phyloP scores from a whole-genome alignment of 2,113 vertebrate species.

The Cephalopholis sonnerati region DNA sequence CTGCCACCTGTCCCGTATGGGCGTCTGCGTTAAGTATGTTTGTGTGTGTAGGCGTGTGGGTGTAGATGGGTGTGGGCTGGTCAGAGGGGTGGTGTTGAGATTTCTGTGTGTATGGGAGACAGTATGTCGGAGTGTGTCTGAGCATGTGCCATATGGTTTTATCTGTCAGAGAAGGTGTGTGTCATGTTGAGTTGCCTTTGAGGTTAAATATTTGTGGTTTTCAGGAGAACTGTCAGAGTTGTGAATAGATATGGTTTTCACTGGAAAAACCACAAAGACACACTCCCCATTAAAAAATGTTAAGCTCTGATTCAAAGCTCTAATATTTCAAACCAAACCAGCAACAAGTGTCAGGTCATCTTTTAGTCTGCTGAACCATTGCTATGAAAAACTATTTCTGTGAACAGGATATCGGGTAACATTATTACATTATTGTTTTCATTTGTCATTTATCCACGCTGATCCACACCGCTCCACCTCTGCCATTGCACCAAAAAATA shows the following conservation, averaged over 20 bases:
- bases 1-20: slow-evolving; percentile 30
- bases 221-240: background rate
- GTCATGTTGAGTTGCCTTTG: background rate
- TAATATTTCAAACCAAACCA: no score
- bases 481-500: no score
- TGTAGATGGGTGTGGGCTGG: background rate
- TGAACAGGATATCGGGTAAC: no score
- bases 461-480: no score
- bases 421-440: no score
- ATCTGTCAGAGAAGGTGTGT: background rate
- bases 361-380: no score
- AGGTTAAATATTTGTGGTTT: slow-evolving; percentile 40
- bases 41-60: background rate
- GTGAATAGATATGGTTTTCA: background rate
- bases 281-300: background rate
- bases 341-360: no score
- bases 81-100: no score
- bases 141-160: background rate
- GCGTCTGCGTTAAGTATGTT: background rate
- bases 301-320: no score
- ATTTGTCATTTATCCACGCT: no score
- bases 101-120: no score
- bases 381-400: no score
- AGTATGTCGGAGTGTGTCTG: slow-evolving; percentile 1
- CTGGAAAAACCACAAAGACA: slow-evolving; percentile 12